Percentiles rank a stretch among this genome's conserved stretches.
Evolutionary conservation across 2,113 vertebrate genomes (phyloP).

Genomic region (Podiceps cristatus): DNA sequence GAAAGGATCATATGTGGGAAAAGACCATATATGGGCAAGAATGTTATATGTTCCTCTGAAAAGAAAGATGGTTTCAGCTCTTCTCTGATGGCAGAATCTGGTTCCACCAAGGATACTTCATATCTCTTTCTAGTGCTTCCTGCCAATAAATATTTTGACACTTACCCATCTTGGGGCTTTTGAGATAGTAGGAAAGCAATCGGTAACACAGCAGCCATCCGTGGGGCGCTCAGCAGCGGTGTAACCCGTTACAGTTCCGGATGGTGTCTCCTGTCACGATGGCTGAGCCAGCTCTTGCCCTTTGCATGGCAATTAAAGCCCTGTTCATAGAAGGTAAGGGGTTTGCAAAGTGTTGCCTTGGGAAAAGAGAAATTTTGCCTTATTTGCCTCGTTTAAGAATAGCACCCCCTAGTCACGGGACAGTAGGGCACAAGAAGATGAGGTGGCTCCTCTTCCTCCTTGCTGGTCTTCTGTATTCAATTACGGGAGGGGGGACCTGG

Average conservation of each 20-base stretch:
- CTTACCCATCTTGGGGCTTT: neutral
- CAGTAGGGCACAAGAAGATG: neutral
- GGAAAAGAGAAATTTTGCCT: neutral
- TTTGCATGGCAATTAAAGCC: neutral
- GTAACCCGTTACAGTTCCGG: neutral
- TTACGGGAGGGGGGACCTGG: rapidly evolving
- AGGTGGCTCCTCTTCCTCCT: neutral
- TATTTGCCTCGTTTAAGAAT: neutral
- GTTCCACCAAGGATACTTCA: neutral
- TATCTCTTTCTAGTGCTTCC: neutral
- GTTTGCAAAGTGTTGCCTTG: rapidly evolving
- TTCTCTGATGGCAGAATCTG: neutral
- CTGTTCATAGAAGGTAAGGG: neutral
- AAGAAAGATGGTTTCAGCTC: neutral
- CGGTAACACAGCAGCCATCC: rapidly evolving
- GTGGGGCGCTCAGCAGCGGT: neutral
- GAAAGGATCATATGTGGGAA: neutral
- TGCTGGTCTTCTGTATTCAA: neutral
- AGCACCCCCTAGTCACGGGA: neutral
- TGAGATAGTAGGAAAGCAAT: rapidly evolving
- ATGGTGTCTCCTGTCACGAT: neutral
- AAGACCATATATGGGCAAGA: neutral
- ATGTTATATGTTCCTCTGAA: rapidly evolving
- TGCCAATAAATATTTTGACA: neutral
- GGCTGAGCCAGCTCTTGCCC: neutral